Percentiles rank a stretch among this genome's conserved stretches.
Conservation (phyloP, 2,888 invertebrate species). For the Drosophila mercatorum region DNA sequence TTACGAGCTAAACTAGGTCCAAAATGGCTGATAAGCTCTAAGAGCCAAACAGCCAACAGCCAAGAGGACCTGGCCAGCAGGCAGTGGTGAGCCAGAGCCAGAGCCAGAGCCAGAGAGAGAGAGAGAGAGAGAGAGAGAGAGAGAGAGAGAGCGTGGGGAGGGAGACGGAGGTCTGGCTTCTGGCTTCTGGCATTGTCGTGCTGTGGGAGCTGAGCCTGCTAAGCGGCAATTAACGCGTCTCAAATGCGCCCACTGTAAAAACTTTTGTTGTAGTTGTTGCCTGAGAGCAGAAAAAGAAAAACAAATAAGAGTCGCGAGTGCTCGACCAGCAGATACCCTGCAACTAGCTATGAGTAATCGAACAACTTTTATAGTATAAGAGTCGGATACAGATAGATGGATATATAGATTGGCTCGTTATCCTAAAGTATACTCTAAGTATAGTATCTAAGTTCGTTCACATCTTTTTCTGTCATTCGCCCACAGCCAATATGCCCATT, state of each 20-base stretch:
- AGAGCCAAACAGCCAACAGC: constrained; percentile 25
- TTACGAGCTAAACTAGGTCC: constrained; percentile 73
- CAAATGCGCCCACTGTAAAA: constrained; percentile 42
- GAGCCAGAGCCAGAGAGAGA: neutral
- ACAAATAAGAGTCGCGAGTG: neutral
- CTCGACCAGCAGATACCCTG: neutral
- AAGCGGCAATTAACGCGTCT: constrained; percentile 71
- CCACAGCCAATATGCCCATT: neutral
- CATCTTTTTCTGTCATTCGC: neutral
- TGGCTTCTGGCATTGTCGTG: constrained; percentile 24
- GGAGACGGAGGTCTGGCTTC: constrained; percentile 5
- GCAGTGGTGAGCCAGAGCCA: neutral
- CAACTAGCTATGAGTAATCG: neutral
- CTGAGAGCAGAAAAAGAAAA: neutral
- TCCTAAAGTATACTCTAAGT: neutral
- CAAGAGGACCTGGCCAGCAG: constrained; percentile 20
- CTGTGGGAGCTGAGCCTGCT: constrained; percentile 43
- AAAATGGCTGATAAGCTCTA: constrained; percentile 75
- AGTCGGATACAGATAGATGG: neutral
- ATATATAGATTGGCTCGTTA: neutral
- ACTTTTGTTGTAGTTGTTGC: constrained; percentile 9
- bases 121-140: neutral
- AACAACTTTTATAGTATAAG: too few relatives aligned
- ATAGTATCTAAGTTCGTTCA: too few relatives aligned
- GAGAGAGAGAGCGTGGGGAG: neutral